A percentile compares a stretch with the other conserved stretches of the same genome.
Conservation (phyloP, 2,797 vertebrate species). For the Poeciliopsis presidionis region DNA sequence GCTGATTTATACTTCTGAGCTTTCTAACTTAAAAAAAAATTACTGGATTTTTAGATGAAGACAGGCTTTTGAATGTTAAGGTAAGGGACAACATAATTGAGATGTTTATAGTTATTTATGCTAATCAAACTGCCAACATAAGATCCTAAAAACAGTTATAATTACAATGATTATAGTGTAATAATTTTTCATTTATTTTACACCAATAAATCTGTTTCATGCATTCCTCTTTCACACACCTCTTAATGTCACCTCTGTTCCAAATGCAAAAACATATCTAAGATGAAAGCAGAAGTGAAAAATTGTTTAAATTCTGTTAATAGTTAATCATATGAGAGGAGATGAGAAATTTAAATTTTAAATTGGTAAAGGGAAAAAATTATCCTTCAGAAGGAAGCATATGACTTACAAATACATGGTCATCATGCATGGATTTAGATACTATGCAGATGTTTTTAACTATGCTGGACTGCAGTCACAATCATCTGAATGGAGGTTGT, state of each 20-base stretch:
- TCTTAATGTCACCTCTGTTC: neutral
- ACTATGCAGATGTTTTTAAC: neutral
- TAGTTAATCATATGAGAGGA: neutral
- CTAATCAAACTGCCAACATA: neutral
- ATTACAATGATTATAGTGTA: neutral
- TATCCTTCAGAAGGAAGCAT: constrained; percentile 17
- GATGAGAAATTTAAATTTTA: neutral
- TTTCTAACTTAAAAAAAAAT: neutral
- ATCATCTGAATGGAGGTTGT: constrained; percentile 37
- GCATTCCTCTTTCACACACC: neutral
- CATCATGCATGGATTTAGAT: constrained; percentile 9
- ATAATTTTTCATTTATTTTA: neutral
- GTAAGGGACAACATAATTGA: neutral
- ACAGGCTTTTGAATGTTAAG: neutral
- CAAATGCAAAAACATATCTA: neutral
- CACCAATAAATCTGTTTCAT: neutral
- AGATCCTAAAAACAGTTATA: neutral
- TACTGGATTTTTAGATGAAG: neutral
- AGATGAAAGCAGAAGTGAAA: neutral
- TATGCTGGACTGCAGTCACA: constrained; percentile 17
- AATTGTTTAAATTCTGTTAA: neutral
- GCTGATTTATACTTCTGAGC: neutral
- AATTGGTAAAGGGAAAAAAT: neutral
- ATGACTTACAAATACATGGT: constrained; percentile 36
- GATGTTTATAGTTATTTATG: neutral